Conservation (phyloP, 2,113 vertebrate genomes). For the Piprites chloris region DNA sequence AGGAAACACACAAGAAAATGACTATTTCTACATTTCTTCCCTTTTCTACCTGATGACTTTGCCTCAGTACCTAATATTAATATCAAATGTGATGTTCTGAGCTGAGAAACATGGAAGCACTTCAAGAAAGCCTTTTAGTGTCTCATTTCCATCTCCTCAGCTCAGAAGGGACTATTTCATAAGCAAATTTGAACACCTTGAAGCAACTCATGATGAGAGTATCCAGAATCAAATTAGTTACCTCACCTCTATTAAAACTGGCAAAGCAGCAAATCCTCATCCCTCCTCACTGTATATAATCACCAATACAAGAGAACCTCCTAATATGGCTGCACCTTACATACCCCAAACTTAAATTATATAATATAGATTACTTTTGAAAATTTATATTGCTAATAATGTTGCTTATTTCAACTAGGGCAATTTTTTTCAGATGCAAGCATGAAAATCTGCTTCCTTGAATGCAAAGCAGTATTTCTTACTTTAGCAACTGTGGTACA, state of each 20-base stretch:
- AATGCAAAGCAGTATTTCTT: neutral
- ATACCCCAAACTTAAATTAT: neutral
- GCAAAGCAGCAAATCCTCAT: neutral
- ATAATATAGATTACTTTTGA: neutral
- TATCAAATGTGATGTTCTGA: conserved; percentile 50
- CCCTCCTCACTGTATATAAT: neutral
- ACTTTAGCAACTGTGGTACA: neutral
- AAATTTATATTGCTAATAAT: neutral
- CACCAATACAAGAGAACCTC: neutral
- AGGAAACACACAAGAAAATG: conserved; percentile 55
- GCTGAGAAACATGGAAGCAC: conserved; percentile 40
- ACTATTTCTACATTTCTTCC: conserved; percentile 31
- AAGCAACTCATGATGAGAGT: conserved; percentile 52
- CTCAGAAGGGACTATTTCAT: conserved; percentile 50
- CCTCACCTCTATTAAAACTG: conserved; percentile 26
- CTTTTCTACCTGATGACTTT: conserved; percentile 57
- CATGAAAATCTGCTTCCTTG: neutral
- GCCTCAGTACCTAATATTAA: conserved; percentile 65
- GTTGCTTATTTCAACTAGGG: neutral
- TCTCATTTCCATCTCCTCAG: conserved; percentile 54
- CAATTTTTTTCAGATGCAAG: neutral
- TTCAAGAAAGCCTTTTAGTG: conserved; percentile 49
- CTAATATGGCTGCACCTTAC: neutral
- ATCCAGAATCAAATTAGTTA: conserved; percentile 50
- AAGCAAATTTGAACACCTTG: conserved; percentile 57